phyloP scores from a whole-genome alignment of 2,797 vertebrate species.

The Borostomias antarcticus region DNA sequence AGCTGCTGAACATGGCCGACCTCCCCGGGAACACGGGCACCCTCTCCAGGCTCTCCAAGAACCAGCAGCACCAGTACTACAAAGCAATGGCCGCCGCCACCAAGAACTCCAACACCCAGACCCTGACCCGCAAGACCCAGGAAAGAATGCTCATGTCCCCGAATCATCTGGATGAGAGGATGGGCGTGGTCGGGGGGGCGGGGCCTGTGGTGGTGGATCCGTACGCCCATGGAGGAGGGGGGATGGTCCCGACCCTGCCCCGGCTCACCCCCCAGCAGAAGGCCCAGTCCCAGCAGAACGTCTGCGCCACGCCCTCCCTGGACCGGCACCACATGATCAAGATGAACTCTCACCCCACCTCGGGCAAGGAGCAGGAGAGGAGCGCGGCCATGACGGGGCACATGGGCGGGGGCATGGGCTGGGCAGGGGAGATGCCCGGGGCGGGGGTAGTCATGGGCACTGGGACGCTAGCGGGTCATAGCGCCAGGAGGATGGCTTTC shows the following conservation, averaged over 20 bases:
- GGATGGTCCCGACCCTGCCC: constrained; percentile 76
- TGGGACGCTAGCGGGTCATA: constrained; percentile 80
- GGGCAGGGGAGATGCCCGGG: constrained; percentile 60
- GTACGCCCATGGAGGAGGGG: constrained; percentile 63
- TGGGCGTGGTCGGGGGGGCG: constrained; percentile 50
- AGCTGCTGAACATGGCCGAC: constrained; percentile 80
- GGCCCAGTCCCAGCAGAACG: constrained; percentile 86
- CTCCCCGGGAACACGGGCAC: constrained; percentile 77
- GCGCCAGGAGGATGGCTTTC: constrained; percentile 85
- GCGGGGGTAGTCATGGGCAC: constrained; percentile 56
- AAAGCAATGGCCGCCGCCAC: constrained; percentile 78
- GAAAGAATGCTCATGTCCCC: constrained; percentile 75
- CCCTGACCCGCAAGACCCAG: constrained; percentile 79
- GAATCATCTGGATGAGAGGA: constrained; percentile 72
- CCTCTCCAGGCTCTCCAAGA: constrained; percentile 78
- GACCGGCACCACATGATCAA: constrained; percentile 90
- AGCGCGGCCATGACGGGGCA: constrained; percentile 73
- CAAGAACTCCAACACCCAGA: constrained; percentile 81
- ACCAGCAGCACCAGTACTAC: constrained; percentile 85
- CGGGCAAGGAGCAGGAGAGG: constrained; percentile 81
- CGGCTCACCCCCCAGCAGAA: constrained; percentile 78
- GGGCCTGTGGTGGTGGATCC: constrained; percentile 59
- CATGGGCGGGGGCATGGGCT: constrained; percentile 56
- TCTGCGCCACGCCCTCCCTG: constrained; percentile 81
- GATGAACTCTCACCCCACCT: constrained; percentile 88